phyloP scores from a whole-genome alignment of 2,113 vertebrate species.

The Larimichthys polyactis region DNA sequence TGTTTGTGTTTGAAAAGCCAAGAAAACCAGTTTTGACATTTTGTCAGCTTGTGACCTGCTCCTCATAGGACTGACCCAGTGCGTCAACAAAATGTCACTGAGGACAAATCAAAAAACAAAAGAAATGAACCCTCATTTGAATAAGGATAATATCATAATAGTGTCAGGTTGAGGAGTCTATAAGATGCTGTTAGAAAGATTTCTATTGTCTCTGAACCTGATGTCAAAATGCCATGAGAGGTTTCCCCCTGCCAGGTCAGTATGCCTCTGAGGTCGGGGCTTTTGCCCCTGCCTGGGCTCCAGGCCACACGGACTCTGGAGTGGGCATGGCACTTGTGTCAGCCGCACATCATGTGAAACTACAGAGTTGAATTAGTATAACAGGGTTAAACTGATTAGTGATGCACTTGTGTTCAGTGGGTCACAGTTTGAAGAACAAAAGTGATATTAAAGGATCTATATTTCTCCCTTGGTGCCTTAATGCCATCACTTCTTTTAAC shows the following conservation, averaged over 20 bases:
- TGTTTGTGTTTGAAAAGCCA: conserved; percentile 67
- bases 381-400: conserved; percentile 87
- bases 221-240: conserved; percentile 83
- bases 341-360: conserved; percentile 81
- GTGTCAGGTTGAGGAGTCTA: conserved; percentile 79
- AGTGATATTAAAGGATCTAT: conserved; percentile 83
- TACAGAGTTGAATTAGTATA: conserved; percentile 73
- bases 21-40: conserved; percentile 82
- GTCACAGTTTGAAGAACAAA: conserved; percentile 85
- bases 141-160: conserved; percentile 83
- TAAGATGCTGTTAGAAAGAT: conserved; percentile 80
- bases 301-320: conserved; percentile 74
- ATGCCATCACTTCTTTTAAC: conserved; percentile 70
- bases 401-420: conserved; percentile 82
- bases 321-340: conserved; percentile 84
- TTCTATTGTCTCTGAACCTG: conserved; percentile 79
- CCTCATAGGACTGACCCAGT: conserved; percentile 80
- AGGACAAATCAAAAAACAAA: conserved; percentile 85
- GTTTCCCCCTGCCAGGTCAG: conserved; percentile 83
- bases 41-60: conserved; percentile 84
- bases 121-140: conserved; percentile 82
- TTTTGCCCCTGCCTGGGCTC: conserved; percentile 80
- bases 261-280: conserved; percentile 81
- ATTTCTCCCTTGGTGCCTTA: conserved; percentile 77
- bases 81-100: conserved; percentile 83